Conservation (phyloP, 2,113 vertebrate genomes). For the Motacilla alba region DNA sequence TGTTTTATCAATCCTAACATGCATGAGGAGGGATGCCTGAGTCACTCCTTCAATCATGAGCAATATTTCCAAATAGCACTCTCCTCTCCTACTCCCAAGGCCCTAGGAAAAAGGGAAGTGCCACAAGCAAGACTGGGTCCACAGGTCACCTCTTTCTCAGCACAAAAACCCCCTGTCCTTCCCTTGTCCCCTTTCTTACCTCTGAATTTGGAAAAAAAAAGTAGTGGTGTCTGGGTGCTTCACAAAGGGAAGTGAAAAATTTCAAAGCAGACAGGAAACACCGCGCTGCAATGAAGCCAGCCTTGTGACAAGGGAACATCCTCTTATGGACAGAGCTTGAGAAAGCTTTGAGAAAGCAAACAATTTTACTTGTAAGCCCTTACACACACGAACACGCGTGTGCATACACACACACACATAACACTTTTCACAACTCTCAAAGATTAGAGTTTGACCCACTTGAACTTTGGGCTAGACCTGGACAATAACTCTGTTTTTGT, state of each 20-base stretch:
- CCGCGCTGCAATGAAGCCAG: neutral
- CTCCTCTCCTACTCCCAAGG: neutral
- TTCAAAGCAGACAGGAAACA: neutral
- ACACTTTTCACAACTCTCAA: neutral
- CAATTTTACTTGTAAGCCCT: neutral
- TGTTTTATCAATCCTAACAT: neutral
- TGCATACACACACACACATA: rapidly evolving
- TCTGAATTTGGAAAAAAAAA: neutral
- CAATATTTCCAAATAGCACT: neutral
- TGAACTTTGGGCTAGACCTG: neutral
- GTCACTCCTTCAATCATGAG: neutral
- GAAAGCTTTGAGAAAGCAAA: neutral
- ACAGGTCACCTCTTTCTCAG: neutral
- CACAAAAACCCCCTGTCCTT: neutral
- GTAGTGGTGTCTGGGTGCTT: neutral
- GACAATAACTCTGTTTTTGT: neutral
- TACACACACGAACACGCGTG: rapidly evolving
- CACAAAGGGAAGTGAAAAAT: neutral
- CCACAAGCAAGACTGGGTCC: neutral
- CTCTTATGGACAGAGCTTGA: neutral
- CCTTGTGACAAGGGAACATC: too few species aligned
- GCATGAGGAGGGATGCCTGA: neutral
- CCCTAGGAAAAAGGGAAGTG: neutral
- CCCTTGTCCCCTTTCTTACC: neutral
- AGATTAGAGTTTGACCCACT: neutral